Conservation (phyloP, 2,113 vertebrate genomes). For the Vanacampus margaritifer region DNA sequence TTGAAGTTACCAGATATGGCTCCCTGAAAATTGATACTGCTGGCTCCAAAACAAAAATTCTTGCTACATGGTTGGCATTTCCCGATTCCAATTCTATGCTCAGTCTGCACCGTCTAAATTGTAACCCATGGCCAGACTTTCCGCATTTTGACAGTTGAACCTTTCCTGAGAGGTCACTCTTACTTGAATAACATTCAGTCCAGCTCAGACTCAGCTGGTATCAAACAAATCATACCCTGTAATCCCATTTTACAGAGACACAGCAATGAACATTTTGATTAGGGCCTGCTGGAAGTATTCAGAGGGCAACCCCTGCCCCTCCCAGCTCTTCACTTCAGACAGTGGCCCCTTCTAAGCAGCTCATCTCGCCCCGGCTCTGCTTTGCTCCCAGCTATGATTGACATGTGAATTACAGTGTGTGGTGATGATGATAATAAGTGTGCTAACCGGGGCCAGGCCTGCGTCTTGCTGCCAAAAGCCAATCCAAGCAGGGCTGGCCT, state of each 20-base stretch:
- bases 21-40: constrained; percentile 7
- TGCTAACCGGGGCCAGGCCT: constrained; percentile 69
- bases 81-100: constrained; percentile 27
- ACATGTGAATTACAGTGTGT: constrained; percentile 79
- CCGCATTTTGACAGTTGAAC: constrained; percentile 49
- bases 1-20: background rate
- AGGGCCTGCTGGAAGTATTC: constrained; percentile 75
- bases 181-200: constrained; percentile 23
- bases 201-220: constrained; percentile 13
- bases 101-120: constrained; percentile 5
- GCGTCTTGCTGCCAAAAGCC: constrained; percentile 69
- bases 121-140: constrained; percentile 26
- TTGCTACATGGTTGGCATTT: constrained; percentile 31
- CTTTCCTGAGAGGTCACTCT: constrained; percentile 45
- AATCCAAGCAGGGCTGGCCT: constrained; percentile 69
- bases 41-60: constrained; percentile 31
- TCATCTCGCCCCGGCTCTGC: constrained; percentile 38
- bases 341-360: constrained; percentile 53
- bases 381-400: constrained; percentile 64
- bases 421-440: constrained; percentile 80
- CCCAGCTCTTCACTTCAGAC: constrained; percentile 38
- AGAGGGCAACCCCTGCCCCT: constrained; percentile 39
- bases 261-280: constrained; percentile 64
- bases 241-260: constrained; percentile 39
- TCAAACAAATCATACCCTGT: constrained; percentile 37